Base-by-base conservation (phyloP, 2,797 vertebrate species). In the Fistularia tabacaria region DNA sequence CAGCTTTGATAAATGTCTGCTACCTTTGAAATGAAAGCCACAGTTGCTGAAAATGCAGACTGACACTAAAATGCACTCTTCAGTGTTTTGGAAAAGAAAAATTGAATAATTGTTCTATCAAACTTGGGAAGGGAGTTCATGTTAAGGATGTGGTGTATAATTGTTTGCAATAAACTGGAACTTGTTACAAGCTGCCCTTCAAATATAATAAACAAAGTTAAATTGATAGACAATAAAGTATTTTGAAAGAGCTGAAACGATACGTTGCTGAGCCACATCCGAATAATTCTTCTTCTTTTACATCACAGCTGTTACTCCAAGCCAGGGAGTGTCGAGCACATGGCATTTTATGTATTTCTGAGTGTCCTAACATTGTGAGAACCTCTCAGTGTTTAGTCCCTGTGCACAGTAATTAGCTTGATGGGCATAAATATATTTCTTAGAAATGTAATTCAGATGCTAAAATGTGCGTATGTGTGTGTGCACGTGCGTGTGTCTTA, bases 261-360 rank as follows among this genome's bases (percentile, higher is more conserved):
- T 57, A 69, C 57, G 63, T 76, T 73, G 67, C 76, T 76, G 80
- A 76, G 71, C 76, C 77, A 68, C 63, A 80, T 81, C 75, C 79
- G 76, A 84, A 78, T 80, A 80, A 76, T 62, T 78, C 80, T 77
- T 76, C 85, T 67, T 47, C 51, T 60, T 73, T 70, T 62, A 57
- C 73, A 72, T 88, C 75, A 82, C 69, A 66, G 79, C 82, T 87
- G 79, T 74, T 73, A 78, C 59, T 62, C 59, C 64, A 78, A 73
- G 73, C 63, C 68, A 74, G 80, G 84, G 81, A 74, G 76, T 60
- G 68, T 62, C 7, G 70, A 80, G 67, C 86, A 88, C 85, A 88
- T 88, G 86, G 86, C 46, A 54, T 74, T 84, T 88, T 87, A 85
- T 88, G 83, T 82, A 83, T 82, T 86, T 83, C 84, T 85, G 87